Evolutionary conservation across 1,140 invertebrate species (phyloP).

Genomic region (Drosophila elegans): DNA sequence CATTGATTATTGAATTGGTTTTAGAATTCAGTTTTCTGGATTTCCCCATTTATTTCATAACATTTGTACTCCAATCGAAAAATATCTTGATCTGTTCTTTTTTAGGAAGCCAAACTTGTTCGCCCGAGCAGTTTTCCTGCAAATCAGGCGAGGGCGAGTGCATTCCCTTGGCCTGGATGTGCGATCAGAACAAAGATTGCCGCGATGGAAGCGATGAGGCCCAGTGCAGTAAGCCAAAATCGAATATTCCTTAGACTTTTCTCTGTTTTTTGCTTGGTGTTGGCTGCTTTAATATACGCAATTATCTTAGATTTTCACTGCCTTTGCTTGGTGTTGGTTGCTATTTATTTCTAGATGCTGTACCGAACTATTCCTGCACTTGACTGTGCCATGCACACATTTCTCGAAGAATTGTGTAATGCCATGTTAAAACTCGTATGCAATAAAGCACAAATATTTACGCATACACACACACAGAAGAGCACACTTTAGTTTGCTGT

Average conservation of each 20-base stretch:
- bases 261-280: conserved; percentile 24
- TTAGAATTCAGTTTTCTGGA: too few species aligned
- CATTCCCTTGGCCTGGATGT: conserved; percentile 95
- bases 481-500: conserved; percentile 52
- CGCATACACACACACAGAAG: conserved; percentile 36
- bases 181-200: conserved; percentile 94
- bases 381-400: conserved; percentile 46
- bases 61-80: neutral
- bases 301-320: conserved; percentile 18
- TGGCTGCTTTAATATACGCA: conserved; percentile 24
- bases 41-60: conserved; percentile 1
- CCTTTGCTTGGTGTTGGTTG: conserved; percentile 31
- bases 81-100: conserved; percentile 62
- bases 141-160: conserved; percentile 91
- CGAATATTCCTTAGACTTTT: conserved; percentile 22
- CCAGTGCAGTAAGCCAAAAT: conserved; percentile 92
- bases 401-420: conserved; percentile 47
- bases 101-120: conserved; percentile 91
- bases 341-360: conserved; percentile 7
- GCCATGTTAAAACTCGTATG: conserved; percentile 40
- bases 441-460: conserved; percentile 73
- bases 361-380: conserved; percentile 22
- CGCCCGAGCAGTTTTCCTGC: conserved; percentile 93
- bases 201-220: conserved; percentile 94
- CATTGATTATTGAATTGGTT: too few species aligned